Conservation (phyloP, 2,888 invertebrate genomes). For the Mantis religiosa region DNA sequence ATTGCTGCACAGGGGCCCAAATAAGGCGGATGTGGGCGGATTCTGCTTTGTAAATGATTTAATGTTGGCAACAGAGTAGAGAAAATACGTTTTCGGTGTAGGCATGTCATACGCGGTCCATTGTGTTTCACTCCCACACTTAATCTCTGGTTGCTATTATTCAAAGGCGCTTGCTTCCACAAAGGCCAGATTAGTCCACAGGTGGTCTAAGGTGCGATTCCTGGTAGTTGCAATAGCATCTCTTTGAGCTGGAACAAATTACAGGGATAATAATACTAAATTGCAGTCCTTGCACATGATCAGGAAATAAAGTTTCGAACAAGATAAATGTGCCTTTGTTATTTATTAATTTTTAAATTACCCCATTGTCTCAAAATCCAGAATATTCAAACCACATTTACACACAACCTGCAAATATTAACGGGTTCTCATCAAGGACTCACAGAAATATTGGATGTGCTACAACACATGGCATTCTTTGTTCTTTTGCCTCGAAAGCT, state of each 20-base stretch:
- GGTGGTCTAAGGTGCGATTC: neutral
- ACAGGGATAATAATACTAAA: neutral
- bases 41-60: neutral
- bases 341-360: too few relatives aligned
- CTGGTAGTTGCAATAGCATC: neutral
- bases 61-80: neutral
- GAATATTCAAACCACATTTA: too few relatives aligned
- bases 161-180: neutral
- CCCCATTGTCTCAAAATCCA: too few relatives aligned
- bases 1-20: neutral
- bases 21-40: neutral
- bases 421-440: too few relatives aligned
- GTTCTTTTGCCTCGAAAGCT: too few relatives aligned
- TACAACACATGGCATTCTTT: too few relatives aligned
- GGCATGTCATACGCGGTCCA: neutral
- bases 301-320: too few relatives aligned
- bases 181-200: neutral
- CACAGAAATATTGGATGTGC: too few relatives aligned
- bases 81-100: neutral
- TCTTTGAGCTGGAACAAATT: neutral
- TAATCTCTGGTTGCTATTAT: neutral
- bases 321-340: too few relatives aligned
- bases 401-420: too few relatives aligned
- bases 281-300: too few relatives aligned
- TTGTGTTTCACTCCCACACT: neutral